A percentile compares a stretch with the other conserved stretches of the same genome.
Evolutionary conservation across 1,140 invertebrate species (phyloP).

Genomic region (Papilio polyxenes): DNA sequence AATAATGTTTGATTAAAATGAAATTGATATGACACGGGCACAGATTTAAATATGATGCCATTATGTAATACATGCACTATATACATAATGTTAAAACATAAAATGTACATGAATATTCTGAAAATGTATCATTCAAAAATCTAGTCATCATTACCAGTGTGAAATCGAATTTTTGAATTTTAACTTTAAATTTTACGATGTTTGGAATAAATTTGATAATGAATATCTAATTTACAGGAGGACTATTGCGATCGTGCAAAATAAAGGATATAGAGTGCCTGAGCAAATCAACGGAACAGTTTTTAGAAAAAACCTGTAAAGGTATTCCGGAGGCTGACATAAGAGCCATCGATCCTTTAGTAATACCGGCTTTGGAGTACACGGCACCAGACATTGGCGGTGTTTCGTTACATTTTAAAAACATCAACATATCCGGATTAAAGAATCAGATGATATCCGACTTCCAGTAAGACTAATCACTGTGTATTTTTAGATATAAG

Average conservation of each 20-base stretch:
- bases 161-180: too few species aligned
- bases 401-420: constrained; percentile 52
- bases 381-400: constrained; percentile 43
- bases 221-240: constrained; percentile 47
- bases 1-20: background rate
- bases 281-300: constrained; percentile 59
- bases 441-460: constrained; percentile 62
- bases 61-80: background rate
- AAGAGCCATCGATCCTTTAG: constrained; percentile 60
- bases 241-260: constrained; percentile 56
- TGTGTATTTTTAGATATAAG: background rate
- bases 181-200: too few species aligned
- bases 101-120: too few species aligned
- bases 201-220: too few species aligned
- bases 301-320: constrained; percentile 60
- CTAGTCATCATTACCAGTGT: too few species aligned
- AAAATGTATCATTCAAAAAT: too few species aligned
- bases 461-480: constrained; percentile 58
- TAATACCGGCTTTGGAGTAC: constrained; percentile 52
- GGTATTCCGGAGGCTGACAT: constrained; percentile 63
- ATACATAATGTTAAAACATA: too few species aligned
- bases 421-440: constrained; percentile 60
- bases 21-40: background rate
- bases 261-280: constrained; percentile 62
- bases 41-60: background rate